Evolutionary conservation across 35 echinoderm and acorn worm genomes (phyloP).

Genomic region (Apostichopus japonicus): DNA sequence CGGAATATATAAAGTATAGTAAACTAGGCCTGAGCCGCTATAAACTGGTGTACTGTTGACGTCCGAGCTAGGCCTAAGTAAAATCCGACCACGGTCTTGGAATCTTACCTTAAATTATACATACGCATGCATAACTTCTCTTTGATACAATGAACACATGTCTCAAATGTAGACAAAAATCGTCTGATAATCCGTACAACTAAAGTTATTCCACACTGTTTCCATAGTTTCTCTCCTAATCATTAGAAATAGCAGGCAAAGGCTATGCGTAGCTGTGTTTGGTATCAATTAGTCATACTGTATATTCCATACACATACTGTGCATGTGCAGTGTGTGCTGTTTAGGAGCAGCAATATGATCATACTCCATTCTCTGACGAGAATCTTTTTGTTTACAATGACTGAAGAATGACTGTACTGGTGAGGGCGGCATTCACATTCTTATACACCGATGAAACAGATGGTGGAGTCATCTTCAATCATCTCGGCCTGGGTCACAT

Average conservation of each 20-base stretch:
- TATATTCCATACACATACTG: background rate
- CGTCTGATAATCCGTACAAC: background rate
- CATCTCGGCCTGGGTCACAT: no score
- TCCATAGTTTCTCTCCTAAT: background rate
- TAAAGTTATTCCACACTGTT: background rate
- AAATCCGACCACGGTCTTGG: background rate
- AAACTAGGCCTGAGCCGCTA: no score
- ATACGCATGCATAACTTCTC: background rate
- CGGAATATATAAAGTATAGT: no score
- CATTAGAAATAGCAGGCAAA: no score
- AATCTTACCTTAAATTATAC: background rate
- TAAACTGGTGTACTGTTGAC: no score
- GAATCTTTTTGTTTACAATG: background rate
- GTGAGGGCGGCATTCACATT: background rate
- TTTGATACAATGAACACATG: background rate
- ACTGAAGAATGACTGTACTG: background rate
- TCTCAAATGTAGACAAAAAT: background rate
- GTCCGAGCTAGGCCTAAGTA: no score
- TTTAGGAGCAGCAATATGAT: background rate
- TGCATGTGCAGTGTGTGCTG: background rate
- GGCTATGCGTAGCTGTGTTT: no score
- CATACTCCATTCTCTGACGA: background rate
- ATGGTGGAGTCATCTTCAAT: no score
- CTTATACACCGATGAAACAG: no score
- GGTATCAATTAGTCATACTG: no score